A percentile compares a stretch with the other conserved stretches of the same genome.
Conservation (phyloP, 2,888 invertebrate genomes). For the Hydraecia micacea region DNA sequence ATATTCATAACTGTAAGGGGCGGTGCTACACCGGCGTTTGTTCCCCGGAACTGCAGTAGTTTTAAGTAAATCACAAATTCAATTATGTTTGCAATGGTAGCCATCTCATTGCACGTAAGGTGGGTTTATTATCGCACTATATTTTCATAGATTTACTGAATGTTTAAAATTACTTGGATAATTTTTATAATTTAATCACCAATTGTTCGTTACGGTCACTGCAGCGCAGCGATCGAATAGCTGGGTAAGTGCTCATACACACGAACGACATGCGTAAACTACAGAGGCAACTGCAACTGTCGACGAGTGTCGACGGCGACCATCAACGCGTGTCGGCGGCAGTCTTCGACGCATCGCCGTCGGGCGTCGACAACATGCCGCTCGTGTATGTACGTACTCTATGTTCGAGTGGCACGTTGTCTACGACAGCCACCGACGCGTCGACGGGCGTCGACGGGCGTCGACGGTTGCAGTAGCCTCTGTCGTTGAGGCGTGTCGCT, state of each 20-base stretch:
- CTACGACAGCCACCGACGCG: neutral
- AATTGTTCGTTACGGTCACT: no score
- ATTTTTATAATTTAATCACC: neutral
- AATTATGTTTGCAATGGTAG: constrained; percentile 14
- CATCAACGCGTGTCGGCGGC: neutral
- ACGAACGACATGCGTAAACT: neutral
- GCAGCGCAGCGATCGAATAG: neutral
- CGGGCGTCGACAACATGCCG: neutral
- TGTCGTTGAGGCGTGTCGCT: neutral
- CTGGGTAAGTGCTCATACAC: neutral
- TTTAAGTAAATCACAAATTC: constrained; percentile 17
- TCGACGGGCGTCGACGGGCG: neutral
- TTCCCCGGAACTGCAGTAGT: constrained; percentile 18
- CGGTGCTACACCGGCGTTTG: neutral
- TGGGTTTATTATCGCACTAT: neutral
- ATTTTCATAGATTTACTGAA: neutral
- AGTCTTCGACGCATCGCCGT: neutral
- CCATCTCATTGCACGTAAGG: neutral
- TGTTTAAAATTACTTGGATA: neutral
- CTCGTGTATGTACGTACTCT: no score
- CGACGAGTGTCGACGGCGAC: neutral
- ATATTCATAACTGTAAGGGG: constrained; percentile 12
- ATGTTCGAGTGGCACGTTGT: neutral
- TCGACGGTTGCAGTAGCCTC: neutral
- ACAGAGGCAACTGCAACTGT: neutral